Evolutionary conservation across 2,113 vertebrate species (phyloP).

Genomic region (Stercorarius parasiticus): DNA sequence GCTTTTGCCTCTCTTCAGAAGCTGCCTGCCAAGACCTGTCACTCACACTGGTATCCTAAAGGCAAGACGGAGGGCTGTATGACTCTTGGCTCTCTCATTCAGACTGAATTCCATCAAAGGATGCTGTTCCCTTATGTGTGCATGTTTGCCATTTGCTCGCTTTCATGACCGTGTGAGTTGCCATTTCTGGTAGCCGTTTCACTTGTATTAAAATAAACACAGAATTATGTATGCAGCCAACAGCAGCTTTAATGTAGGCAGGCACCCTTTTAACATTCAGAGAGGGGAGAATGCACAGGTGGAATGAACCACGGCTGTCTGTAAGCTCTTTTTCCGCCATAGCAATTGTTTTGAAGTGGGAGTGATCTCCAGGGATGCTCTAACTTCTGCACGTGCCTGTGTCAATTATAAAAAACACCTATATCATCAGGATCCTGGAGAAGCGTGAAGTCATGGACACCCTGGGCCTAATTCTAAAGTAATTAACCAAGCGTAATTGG

Average conservation of each 20-base stretch:
- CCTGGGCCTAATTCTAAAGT: neutral
- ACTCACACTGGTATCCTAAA: neutral
- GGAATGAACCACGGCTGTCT: accelerated
- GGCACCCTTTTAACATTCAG: neutral
- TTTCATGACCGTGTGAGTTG: neutral
- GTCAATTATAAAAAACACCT: neutral
- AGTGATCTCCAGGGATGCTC: neutral
- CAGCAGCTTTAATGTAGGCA: neutral
- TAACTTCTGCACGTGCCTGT: neutral
- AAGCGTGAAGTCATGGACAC: neutral
- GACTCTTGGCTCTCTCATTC: neutral
- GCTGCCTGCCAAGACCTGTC: neutral
- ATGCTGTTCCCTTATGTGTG: neutral
- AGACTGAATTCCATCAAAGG: neutral
- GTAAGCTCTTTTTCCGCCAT: neutral
- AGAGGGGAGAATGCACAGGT: neutral
- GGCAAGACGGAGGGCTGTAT: neutral
- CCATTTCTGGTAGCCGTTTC: conserved; percentile 17
- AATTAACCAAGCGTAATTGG: neutral
- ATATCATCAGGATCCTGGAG: neutral
- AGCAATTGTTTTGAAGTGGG: neutral
- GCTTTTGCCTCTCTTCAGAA: neutral
- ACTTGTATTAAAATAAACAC: conserved; percentile 19
- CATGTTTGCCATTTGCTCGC: neutral
- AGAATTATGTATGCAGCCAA: neutral